These are phyloP conservation scores for Sphenopsis melanotis DNA, from an alignment of 2,797 vertebrate species.

Conservation along the genomic window DNA sequence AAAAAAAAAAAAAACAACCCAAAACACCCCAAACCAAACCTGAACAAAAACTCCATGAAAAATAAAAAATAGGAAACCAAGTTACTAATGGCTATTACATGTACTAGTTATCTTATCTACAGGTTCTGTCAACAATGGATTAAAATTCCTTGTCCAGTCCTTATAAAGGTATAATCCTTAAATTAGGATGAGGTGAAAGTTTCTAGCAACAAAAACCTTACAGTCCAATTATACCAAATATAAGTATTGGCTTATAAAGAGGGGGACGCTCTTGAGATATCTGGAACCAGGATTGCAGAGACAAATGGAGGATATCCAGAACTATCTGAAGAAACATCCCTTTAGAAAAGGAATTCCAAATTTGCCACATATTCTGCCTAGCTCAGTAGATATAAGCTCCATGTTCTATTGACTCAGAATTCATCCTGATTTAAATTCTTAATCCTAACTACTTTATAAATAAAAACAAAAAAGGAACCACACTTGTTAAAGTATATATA, in stretches of 20 bases:
- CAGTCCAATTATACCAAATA: not conserved
- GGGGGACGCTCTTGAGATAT: not conserved
- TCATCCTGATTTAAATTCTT: not conserved
- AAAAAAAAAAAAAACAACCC: not conserved
- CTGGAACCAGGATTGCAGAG: fast-evolving
- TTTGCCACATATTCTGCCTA: not conserved
- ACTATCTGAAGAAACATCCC: not conserved
- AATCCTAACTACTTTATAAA: not conserved
- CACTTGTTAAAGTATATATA: not conserved
- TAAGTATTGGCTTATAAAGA: not conserved
- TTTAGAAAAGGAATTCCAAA: not conserved
- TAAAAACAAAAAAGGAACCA: not conserved
- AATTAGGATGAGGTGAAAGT: not conserved
- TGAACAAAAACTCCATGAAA: not conserved
- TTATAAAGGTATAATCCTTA: not conserved
- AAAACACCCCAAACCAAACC: not conserved
- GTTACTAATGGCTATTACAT: not conserved
- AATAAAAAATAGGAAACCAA: not conserved
- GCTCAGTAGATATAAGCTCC: fast-evolving
- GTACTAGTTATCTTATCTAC: not conserved
- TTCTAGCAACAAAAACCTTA: not conserved
- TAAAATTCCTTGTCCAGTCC: not conserved
- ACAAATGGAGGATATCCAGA: not conserved
- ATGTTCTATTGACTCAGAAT: not conserved
- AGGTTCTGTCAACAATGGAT: not conserved